Evolutionary conservation across 2,797 vertebrate species (phyloP).

Genomic region (Macroramphosus scolopax): DNA sequence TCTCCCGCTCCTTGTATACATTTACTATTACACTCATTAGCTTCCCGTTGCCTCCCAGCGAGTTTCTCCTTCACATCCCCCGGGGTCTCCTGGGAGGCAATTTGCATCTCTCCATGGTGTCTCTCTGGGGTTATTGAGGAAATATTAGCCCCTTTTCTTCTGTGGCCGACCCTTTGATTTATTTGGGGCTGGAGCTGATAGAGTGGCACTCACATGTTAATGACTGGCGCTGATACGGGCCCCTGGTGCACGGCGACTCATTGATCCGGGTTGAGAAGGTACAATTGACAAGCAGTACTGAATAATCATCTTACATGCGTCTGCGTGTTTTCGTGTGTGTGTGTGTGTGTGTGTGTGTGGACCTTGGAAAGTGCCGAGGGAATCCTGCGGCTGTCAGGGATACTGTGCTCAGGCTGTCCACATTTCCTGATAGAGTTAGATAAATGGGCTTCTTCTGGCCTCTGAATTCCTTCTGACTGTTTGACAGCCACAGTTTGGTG

Average conservation of each 20-base stretch:
- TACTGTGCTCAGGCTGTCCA: slow-evolving; percentile 54
- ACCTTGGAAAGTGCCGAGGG: slow-evolving; percentile 64
- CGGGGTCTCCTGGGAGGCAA: slow-evolving; percentile 79
- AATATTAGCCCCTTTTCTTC: slow-evolving; percentile 77
- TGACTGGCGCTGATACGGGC: slow-evolving; percentile 66
- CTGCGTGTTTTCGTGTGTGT: slow-evolving; percentile 17
- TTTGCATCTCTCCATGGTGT: slow-evolving; percentile 80
- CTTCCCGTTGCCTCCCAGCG: slow-evolving; percentile 77
- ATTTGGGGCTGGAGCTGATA: slow-evolving; percentile 70
- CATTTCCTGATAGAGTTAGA: slow-evolving; percentile 51
- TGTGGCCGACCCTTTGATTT: slow-evolving; percentile 77
- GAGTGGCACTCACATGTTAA: slow-evolving; percentile 77
- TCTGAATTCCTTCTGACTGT: slow-evolving; percentile 50
- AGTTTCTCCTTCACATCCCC: slow-evolving; percentile 74
- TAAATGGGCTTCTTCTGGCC: slow-evolving; percentile 60
- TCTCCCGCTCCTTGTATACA: slow-evolving; percentile 78
- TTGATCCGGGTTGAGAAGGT: slow-evolving; percentile 77
- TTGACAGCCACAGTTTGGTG: slow-evolving; percentile 46
- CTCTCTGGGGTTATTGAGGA: slow-evolving; percentile 79
- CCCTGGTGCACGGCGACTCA: slow-evolving; percentile 64
- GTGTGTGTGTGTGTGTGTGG: slow-evolving; percentile 25
- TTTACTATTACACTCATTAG: slow-evolving; percentile 85
- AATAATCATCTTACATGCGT: slow-evolving; percentile 69
- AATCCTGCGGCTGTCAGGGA: slow-evolving; percentile 67
- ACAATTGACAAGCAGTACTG: slow-evolving; percentile 75